These are phyloP conservation scores for Diorhabda elongata DNA, from an alignment of 1,140 invertebrate species.

Conservation along the genomic window DNA sequence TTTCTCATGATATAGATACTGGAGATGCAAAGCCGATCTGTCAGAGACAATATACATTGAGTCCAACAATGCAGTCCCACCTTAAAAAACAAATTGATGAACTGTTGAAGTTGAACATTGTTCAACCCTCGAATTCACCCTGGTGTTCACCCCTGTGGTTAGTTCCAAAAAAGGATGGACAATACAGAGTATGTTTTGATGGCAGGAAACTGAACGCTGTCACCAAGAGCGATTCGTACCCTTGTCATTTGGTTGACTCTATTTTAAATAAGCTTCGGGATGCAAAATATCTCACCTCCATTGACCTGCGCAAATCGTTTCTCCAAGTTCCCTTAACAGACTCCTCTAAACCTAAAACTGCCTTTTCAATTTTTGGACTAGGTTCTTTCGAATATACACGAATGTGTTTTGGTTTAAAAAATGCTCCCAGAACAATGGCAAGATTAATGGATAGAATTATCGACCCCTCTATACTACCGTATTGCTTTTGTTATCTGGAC, in stretches of 20 bases:
- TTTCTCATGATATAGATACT: slow-evolving; percentile 13
- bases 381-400: slow-evolving; percentile 32
- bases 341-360: slow-evolving; percentile 16
- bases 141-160: slow-evolving; percentile 11
- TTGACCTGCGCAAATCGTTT: slow-evolving; percentile 36
- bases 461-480: slow-evolving; percentile 25
- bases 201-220: slow-evolving; percentile 35
- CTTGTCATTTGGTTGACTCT: slow-evolving; percentile 19
- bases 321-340: slow-evolving; percentile 23
- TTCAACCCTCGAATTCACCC: slow-evolving; percentile 9
- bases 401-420: slow-evolving; percentile 43
- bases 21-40: slow-evolving; percentile 12
- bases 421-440: slow-evolving; percentile 38
- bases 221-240: slow-evolving; percentile 32
- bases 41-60: slow-evolving; percentile 10
- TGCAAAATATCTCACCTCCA: slow-evolving; percentile 27
- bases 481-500: slow-evolving; percentile 37
- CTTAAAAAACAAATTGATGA: slow-evolving; percentile 14
- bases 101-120: slow-evolving; percentile 5
- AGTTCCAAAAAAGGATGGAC: slow-evolving; percentile 22
- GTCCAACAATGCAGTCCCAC: slow-evolving; percentile 7
- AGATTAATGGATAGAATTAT: slow-evolving; percentile 39
- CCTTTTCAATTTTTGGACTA: slow-evolving; percentile 25
- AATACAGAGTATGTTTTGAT: too few relatives aligned
- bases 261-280: slow-evolving; percentile 35